These are phyloP conservation scores for Mobula hypostoma DNA, from an alignment of 2,113 vertebrate genomes.

Conservation along the genomic window DNA sequence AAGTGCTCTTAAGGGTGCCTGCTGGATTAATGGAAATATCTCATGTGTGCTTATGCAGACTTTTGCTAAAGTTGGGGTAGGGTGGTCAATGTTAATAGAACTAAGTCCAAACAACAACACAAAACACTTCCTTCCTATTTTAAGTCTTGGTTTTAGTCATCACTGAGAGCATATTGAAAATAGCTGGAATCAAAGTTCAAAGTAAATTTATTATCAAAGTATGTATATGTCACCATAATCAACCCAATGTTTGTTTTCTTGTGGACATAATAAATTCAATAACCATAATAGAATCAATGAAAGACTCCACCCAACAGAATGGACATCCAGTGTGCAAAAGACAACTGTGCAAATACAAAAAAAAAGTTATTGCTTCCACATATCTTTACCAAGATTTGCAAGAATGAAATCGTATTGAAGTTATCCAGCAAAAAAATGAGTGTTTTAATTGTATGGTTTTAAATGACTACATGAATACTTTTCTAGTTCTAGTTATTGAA, in stretches of 20 bases:
- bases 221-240: too few species aligned
- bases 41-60: not conserved
- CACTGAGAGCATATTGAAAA: not conserved
- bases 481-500: too few species aligned
- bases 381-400: not conserved
- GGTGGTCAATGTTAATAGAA: not conserved
- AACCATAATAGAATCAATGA: too few species aligned
- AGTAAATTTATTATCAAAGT: not conserved
- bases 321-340: too few species aligned
- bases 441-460: not conserved
- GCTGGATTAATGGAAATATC: not conserved
- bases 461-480: not conserved
- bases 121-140: not conserved
- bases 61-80: not conserved
- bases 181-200: not conserved
- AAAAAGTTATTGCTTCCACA: not conserved
- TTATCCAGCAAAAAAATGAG: not conserved
- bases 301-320: too few species aligned
- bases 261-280: too few species aligned
- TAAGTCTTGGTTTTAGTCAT: not conserved
- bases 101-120: not conserved
- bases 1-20: not conserved
- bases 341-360: not conserved
- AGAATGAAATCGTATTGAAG: not conserved
- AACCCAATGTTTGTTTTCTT: too few species aligned